These are phyloP conservation scores for Ephydatia muelleri DNA, from an alignment of 37 sponge, comb jelly and placozoan genomes.

Conservation along the genomic window DNA sequence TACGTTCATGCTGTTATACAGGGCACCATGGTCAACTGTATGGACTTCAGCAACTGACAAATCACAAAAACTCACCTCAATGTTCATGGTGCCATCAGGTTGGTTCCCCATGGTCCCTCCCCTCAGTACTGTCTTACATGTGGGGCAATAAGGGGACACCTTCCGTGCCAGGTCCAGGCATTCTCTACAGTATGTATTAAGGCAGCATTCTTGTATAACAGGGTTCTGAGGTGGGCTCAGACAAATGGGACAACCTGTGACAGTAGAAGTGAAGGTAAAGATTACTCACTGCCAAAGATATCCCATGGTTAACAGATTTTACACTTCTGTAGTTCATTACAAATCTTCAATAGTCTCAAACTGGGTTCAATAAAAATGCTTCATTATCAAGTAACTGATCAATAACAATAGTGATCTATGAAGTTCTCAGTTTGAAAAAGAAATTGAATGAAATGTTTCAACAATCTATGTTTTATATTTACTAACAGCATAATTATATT, in stretches of 20 bases:
- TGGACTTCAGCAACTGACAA: no score
- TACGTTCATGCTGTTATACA: not conserved
- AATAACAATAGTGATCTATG: no score
- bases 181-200: not conserved
- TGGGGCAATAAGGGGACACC: conserved; percentile 50
- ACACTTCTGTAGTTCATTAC: no score
- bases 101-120: conserved; percentile 53
- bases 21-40: not conserved
- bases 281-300: not conserved
- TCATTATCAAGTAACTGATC: no score
- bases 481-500: no score
- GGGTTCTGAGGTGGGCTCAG: conserved; percentile 8
- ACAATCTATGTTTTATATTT: no score
- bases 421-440: no score
- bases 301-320: no score
- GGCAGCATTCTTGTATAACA: not conserved
- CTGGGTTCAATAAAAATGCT: no score
- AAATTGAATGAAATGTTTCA: no score
- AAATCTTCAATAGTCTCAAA: no score
- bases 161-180: conserved; percentile 6
- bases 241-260: conserved; percentile 18
- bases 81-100: conserved; percentile 39
- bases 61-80: not conserved
- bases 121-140: conserved; percentile 50
- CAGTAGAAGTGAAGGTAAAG: not conserved